These are phyloP conservation scores for Agrotis ipsilon DNA, from an alignment of 2,888 invertebrate genomes.

Conservation along the genomic window DNA sequence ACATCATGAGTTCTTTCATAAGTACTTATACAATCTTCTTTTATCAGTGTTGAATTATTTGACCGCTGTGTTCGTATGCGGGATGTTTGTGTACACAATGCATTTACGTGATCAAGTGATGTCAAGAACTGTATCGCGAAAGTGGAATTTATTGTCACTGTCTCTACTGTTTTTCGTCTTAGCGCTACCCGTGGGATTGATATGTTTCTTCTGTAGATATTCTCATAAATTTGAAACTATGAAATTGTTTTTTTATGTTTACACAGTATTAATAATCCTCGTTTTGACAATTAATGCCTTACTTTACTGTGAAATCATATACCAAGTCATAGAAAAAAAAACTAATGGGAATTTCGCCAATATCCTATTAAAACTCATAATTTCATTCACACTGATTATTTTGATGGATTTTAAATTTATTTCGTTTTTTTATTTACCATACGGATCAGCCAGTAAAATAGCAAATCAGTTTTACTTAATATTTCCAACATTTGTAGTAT, in stretches of 20 bases:
- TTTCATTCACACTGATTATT: not conserved
- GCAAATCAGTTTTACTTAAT: not conserved
- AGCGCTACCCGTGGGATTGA: not conserved
- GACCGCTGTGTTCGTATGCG: not conserved
- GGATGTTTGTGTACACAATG: constrained; percentile 1
- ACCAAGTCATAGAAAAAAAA: constrained; percentile 2
- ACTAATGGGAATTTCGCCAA: not conserved
- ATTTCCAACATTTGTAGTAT: not conserved
- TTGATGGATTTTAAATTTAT: not conserved
- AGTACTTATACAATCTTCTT: not conserved
- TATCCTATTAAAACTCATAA: not conserved
- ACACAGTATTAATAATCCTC: not conserved
- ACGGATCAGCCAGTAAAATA: not conserved
- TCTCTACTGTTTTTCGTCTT: not conserved
- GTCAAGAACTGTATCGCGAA: not conserved
- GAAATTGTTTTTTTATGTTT: not conserved
- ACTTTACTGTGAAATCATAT: not conserved
- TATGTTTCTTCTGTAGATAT: not conserved
- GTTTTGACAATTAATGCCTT: not conserved
- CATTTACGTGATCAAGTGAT: constrained; percentile 6
- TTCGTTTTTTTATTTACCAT: not conserved
- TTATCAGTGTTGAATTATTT: not conserved
- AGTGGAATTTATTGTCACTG: not conserved
- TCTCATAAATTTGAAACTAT: not conserved
- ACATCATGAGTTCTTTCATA: not conserved